A percentile compares a stretch with the other conserved stretches of the same genome.
Conservation (phyloP, 2,113 vertebrate genomes). For the Stegostoma tigrinum region DNA sequence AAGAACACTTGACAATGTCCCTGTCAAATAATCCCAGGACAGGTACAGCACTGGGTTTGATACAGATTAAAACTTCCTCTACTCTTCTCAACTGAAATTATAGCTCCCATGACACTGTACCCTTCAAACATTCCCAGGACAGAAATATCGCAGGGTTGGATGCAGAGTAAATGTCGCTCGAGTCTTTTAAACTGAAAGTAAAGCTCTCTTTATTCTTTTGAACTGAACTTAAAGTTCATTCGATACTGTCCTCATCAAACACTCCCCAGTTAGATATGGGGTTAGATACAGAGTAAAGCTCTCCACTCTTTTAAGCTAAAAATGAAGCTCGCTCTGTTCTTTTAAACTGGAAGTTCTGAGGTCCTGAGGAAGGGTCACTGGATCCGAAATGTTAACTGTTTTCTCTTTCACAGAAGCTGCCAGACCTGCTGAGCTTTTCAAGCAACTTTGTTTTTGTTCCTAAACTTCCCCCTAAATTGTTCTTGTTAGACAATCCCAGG, state of each 20-base stretch:
- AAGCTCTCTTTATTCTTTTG: too few relatives aligned
- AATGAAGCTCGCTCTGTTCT: not conserved
- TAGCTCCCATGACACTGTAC: not conserved
- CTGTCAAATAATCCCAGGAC: too few relatives aligned
- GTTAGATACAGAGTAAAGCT: not conserved
- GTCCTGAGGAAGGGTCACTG: too few relatives aligned
- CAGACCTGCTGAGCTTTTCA: too few relatives aligned
- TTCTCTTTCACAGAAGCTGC: too few relatives aligned
- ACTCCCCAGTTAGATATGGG: not conserved
- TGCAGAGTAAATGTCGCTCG: not conserved
- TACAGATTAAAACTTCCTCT: too few relatives aligned
- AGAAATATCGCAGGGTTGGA: not conserved
- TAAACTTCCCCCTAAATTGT: too few relatives aligned
- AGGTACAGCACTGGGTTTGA: too few relatives aligned
- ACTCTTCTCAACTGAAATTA: too few relatives aligned
- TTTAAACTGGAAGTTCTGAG: not conserved
- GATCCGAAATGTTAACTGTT: too few relatives aligned
- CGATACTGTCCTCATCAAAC: not conserved
- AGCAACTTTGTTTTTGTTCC: too few relatives aligned
- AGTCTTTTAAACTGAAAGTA: not conserved
- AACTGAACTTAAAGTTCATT: not conserved
- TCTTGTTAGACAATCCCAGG: not conserved
- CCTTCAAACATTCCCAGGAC: not conserved
- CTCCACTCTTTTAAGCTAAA: not conserved
- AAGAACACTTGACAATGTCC: too few relatives aligned